A percentile compares a stretch with the other conserved stretches of the same genome.
Conservation (phyloP, 2,797 vertebrate species). For the Schizopygopsis malacanthus region DNA sequence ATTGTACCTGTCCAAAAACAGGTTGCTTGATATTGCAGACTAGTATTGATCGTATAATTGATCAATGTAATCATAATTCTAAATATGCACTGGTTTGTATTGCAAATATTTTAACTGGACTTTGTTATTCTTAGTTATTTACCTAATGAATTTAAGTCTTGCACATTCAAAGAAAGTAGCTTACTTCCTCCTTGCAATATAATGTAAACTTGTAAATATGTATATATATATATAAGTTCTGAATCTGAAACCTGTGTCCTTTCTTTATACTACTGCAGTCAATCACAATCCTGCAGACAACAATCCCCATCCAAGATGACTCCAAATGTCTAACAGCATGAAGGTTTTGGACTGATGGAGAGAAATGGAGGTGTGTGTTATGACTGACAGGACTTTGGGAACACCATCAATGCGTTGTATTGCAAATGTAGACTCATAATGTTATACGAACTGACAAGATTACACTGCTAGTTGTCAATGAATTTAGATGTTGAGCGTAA, state of each 20-base stretch:
- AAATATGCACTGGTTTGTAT: neutral
- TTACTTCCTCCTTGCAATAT: neutral
- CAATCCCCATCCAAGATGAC: conserved; percentile 54
- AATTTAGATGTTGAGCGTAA: neutral
- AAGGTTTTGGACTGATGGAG: conserved; percentile 29
- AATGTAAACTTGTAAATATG: neutral
- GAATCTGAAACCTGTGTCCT: neutral
- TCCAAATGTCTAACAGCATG: conserved; percentile 51
- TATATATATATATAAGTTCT: neutral
- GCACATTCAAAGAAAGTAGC: neutral
- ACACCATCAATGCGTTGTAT: conserved; percentile 1
- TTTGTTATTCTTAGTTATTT: neutral
- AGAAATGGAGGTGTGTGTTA: conserved; percentile 8
- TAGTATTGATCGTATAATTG: neutral
- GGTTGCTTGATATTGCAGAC: neutral
- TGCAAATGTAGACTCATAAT: conserved; percentile 16
- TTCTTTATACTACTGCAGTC: neutral
- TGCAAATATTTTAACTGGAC: neutral
- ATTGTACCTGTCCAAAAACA: neutral
- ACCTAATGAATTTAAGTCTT: neutral
- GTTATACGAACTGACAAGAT: neutral
- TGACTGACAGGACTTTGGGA: neutral
- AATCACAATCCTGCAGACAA: neutral
- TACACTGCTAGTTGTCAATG: neutral
- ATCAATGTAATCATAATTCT: neutral